phyloP scores from a whole-genome alignment of 1,140 invertebrate genomes.

The Trichonephila inaurata region DNA sequence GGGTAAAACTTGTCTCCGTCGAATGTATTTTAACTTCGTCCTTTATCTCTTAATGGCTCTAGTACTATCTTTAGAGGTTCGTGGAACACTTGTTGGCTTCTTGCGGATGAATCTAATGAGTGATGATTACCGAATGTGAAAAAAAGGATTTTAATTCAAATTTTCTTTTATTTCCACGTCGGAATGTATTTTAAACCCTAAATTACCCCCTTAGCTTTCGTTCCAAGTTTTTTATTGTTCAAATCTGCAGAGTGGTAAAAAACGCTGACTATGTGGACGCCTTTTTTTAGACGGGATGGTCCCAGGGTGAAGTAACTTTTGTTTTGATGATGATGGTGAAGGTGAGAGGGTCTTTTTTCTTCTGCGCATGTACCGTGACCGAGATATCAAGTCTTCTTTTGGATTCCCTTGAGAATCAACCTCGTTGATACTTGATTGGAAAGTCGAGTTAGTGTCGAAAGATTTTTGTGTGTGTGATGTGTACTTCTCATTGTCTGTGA shows the following conservation, averaged over 20 bases:
- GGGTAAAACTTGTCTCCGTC: slow-evolving; percentile 6
- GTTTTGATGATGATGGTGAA: slow-evolving; percentile 72
- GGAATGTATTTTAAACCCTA: slow-evolving; percentile 21
- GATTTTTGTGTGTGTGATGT: slow-evolving; percentile 64
- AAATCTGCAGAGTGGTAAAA: neutral
- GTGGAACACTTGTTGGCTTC: slow-evolving; percentile 47
- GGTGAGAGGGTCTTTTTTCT: slow-evolving; percentile 67
- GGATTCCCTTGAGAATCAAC: slow-evolving; percentile 60
- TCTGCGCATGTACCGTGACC: slow-evolving; percentile 76
- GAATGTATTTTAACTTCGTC: slow-evolving; percentile 44
- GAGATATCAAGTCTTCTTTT: slow-evolving; percentile 62
- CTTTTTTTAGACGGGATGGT: slow-evolving; percentile 66
- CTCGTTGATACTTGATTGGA: slow-evolving; percentile 68
- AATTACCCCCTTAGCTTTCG: slow-evolving; percentile 29
- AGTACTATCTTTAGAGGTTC: slow-evolving; percentile 50
- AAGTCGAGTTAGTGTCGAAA: slow-evolving; percentile 33
- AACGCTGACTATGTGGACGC: slow-evolving; percentile 50
- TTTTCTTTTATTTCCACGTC: neutral
- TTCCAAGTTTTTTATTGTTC: slow-evolving; percentile 58
- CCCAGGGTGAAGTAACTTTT: slow-evolving; percentile 67
- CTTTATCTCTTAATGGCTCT: slow-evolving; percentile 41
- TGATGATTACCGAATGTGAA: neutral
- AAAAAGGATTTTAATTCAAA: slow-evolving; percentile 12
- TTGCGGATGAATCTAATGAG: slow-evolving; percentile 39
- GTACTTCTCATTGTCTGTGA: slow-evolving; percentile 52